Evolutionary conservation across 1,140 invertebrate species (phyloP), one percentile per base, ranked within the genome.

Genomic region (Campoletis sonorensis): DNA sequence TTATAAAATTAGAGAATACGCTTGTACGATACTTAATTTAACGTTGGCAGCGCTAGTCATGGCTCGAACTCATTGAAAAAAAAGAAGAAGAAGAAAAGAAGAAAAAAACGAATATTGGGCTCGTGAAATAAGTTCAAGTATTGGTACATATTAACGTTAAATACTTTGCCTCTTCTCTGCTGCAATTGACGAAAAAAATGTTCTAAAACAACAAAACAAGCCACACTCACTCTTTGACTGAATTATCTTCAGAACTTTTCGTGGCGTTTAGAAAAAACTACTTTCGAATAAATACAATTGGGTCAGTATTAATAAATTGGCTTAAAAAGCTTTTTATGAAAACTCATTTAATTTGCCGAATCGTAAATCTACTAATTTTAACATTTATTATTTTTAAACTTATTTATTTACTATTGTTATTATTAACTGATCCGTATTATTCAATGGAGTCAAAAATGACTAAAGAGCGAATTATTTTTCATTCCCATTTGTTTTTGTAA

Each of bases 11-110:
- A 79, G 79, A 70, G 40, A 45, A 70, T 79, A 51, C 78, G 21
- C 76, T 79, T 67, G 77, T 26, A 68, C 21, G 79, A 80, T 80
- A 80, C 79, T 75, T 67, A 80, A 80, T 79, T 77, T 81, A 58
- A 77, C 30, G 54, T 73, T 68, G 79, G 61, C 40, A 73, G 45
- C 79, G 75, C 79, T 82, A 82, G 81, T 79, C 81, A 77, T 26
- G 27, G 13, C 11, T 58, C 51, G 49, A 76, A 18, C 4, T 26
- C 4, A 70, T 72, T 73, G 15, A 37, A 40, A 8, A 15, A 21
- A 58, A 78, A 78, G 23, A 64, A 37, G 64, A 67, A 58, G 21
- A 58, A 18, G 5, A n/a, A 58, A n/a, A 58, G 2, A n/a, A 58
- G 7, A 58, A n/a, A 58, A n/a, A n/a, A 58, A 58, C 1, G 33